These are phyloP conservation scores for Drosophila paulistorum DNA, from an alignment of 1,140 invertebrate genomes.

Conservation along the genomic window DNA sequence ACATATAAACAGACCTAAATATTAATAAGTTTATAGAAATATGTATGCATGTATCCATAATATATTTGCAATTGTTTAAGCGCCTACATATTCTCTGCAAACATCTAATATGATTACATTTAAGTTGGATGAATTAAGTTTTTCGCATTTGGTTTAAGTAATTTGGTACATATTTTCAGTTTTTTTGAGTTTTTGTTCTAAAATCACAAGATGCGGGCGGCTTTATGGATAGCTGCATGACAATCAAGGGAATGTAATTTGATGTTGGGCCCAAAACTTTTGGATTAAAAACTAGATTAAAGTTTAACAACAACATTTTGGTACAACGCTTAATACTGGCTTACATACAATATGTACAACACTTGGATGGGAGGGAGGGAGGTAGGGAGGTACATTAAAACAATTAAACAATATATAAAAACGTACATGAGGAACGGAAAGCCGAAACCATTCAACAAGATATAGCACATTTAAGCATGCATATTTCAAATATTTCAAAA, in stretches of 20 bases:
- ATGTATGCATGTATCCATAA: neutral
- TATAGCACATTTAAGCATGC: neutral
- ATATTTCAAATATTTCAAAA: neutral
- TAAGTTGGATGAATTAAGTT: neutral
- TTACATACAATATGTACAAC: slow-evolving; percentile 39
- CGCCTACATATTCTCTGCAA: neutral
- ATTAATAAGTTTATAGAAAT: no score
- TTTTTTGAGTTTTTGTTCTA: slow-evolving; percentile 37
- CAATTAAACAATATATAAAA: slow-evolving; percentile 6
- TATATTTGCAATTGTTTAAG: slow-evolving; percentile 1
- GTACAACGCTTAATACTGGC: slow-evolving; percentile 77
- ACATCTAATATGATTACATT: neutral
- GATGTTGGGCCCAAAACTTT: neutral
- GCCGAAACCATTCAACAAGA: neutral
- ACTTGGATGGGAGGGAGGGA: neutral
- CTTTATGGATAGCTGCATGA: slow-evolving; percentile 8
- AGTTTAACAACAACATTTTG: slow-evolving; percentile 59
- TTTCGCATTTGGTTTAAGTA: slow-evolving; percentile 18
- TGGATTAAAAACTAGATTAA: slow-evolving; percentile 11
- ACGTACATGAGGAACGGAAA: slow-evolving; percentile 8
- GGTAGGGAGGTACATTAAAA: neutral
- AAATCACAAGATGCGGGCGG: slow-evolving; percentile 51
- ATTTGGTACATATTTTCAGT: slow-evolving; percentile 11
- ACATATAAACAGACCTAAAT: neutral
- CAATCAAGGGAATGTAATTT: slow-evolving; percentile 35